Evolutionary conservation across 2,888 invertebrate genomes (phyloP), one percentile per base, ranked within the genome.

Genomic region (Brachylomia viminalis): DNA sequence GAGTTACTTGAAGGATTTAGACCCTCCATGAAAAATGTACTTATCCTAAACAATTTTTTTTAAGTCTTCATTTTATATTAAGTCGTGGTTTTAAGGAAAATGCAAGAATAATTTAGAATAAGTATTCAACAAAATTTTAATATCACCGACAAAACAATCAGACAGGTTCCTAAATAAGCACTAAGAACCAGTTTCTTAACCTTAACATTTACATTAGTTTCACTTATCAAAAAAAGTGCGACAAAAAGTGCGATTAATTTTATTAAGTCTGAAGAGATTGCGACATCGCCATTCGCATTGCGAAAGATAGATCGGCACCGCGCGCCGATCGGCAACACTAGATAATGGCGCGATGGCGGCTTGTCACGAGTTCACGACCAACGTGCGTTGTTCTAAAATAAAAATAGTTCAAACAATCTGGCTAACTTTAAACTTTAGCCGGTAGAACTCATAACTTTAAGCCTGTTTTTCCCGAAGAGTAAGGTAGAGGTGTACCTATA

Each of bases 151-250:
- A 42, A 71, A 72, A 72, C 64, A 77, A 20, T 75, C 27, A 20
- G n/a, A 58, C 66, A 68, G 68, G 61, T 74, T 69, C 61, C 58
- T 38, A 77, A 75, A 75, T 10, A 81, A 75, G 13, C 33, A 66
- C 30, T 69, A 68, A 56, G 47, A 79, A 80, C 86, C 61, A 67
- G 87, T 87, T 86, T 86, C 52, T 52, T 62, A 88, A 79, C 87
- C 87, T 87, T 87, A 88, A 83, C 87, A 86, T 88, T 86, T 84
- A 66, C 69, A 72, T 77, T 56, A 68, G 80, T 87, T 87, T 87
- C 87, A 74, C 87, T 86, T 68, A 56, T 67, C 3, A 8, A 79
- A 87, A 85, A 88, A 86, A 85, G 70, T 82, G 52, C 61, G 68
- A 65, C 78, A 86, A 87, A 87, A 87, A 87, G 59, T 54, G 72